A percentile compares a stretch with the other conserved stretches of the same genome.
Evolutionary conservation across 2,113 vertebrate species (phyloP).

Genomic region (Dipodomys stephensi): DNA sequence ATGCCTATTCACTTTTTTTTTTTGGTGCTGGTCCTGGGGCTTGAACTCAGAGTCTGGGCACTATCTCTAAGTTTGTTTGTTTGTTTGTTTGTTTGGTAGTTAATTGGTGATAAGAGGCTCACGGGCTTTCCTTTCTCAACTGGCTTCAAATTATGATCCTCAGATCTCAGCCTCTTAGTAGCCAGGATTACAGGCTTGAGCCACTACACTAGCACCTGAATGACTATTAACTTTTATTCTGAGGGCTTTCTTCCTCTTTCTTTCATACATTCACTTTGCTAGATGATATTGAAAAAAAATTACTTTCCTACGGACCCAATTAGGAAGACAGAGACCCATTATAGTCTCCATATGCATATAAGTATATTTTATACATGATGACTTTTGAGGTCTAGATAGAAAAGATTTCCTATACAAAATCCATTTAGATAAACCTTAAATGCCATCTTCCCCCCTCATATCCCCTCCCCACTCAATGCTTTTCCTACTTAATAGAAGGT

Average conservation of each 20-base stretch:
- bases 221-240: neutral
- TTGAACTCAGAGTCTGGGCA: no score
- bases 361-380: constrained; percentile 6
- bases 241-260: neutral
- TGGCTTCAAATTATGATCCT: neutral
- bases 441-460: no score
- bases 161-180: neutral
- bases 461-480: neutral
- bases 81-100: no score
- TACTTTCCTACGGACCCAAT: neutral
- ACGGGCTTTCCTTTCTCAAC: no score
- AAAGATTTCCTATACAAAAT: constrained; percentile 53
- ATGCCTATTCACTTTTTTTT: neutral
- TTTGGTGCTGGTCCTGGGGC: neutral
- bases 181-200: no score
- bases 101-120: no score
- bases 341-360: neutral
- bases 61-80: no score
- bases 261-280: constrained; percentile 20
- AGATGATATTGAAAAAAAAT: neutral
- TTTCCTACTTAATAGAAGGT: constrained; percentile 37
- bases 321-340: constrained; percentile 36
- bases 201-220: no score
- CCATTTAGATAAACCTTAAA: constrained; percentile 27
- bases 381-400: constrained; percentile 14